Base-by-base conservation (phyloP, 2,797 vertebrate genomes). In the Echeneis naucrates region DNA sequence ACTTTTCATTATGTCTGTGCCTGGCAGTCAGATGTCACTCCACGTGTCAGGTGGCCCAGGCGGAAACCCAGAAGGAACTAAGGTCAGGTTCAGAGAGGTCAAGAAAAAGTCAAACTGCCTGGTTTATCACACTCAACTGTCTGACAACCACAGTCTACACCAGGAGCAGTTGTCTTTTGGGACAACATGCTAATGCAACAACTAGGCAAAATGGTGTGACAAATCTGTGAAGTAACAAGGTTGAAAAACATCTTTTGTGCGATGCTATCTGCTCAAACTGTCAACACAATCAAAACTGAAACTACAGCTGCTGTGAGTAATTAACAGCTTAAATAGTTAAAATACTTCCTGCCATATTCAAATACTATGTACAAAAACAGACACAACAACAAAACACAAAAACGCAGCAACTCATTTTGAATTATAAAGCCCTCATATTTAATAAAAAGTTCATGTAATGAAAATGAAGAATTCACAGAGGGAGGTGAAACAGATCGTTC, bases 21-120 rank as follows among this genome's bases (percentile, higher is more conserved):
- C 30, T 75, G 53, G 64, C 37, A 54, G 55, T 73, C 75, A 69
- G 47, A 77, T 57, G 72, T 89, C 71, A 76, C 44, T 42, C 71
- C 80, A 79, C 33, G 56, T 77, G 82, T 87, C 87, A 86, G 84
- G 84, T 85, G 83, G 78, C 76, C 60, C 74, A 47, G 33, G 47
- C 62, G 85, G 86, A 86, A 89, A 88, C 88, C 69, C 67, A 73
- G 81, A 35, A 82, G 87, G 85, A 87, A 74, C 78, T 70, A 30
- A 0, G 70, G 60, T 82, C 68, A 53, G 76, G 73, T 32, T 37
- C 37, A 21, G 51, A 55, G 75, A 85, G 89, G 85, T 89, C 90
- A 83, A 0, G 27, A 45, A 78, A 42, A 65, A 77, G 86, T 89
- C 88, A 85, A 71, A 62, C 63, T 3, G 70, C 55, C 27, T 60